Conservation (phyloP, 2,797 vertebrate species). For the Pitangus sulphuratus region DNA sequence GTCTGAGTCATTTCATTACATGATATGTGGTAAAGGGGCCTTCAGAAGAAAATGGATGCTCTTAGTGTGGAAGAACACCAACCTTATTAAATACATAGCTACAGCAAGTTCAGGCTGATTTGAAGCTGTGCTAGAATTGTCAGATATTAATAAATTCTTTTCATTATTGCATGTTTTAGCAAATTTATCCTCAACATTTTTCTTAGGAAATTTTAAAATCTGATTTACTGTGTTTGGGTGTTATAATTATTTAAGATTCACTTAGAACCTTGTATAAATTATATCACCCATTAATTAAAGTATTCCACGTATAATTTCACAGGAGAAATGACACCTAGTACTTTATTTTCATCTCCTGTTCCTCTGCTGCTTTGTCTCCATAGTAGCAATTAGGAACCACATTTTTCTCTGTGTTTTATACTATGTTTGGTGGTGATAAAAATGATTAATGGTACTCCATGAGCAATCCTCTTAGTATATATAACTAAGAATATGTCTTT, state of each 20-base stretch:
- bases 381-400: slow-evolving; percentile 39
- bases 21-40: neutral
- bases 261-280: neutral
- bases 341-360: slow-evolving; percentile 38
- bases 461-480: slow-evolving; percentile 1
- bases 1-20: neutral
- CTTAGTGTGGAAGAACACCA: neutral
- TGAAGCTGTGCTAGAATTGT: neutral
- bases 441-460: neutral
- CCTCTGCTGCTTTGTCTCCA: slow-evolving; percentile 25
- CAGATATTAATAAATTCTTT: neutral
- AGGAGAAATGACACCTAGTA: neutral
- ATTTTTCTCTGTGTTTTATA: slow-evolving; percentile 7
- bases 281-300: slow-evolving; percentile 20
- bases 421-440: slow-evolving; percentile 29
- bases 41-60: neutral
- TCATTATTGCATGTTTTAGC: neutral
- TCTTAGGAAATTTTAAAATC: neutral
- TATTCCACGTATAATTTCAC: neutral
- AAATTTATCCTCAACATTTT: neutral
- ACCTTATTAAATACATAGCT: neutral
- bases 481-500: neutral
- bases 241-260: slow-evolving; percentile 3
- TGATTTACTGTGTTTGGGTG: neutral
- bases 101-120: neutral